Conservation (phyloP, 1,140 invertebrate genomes). For the Pseudomyrmex pallidus region DNA sequence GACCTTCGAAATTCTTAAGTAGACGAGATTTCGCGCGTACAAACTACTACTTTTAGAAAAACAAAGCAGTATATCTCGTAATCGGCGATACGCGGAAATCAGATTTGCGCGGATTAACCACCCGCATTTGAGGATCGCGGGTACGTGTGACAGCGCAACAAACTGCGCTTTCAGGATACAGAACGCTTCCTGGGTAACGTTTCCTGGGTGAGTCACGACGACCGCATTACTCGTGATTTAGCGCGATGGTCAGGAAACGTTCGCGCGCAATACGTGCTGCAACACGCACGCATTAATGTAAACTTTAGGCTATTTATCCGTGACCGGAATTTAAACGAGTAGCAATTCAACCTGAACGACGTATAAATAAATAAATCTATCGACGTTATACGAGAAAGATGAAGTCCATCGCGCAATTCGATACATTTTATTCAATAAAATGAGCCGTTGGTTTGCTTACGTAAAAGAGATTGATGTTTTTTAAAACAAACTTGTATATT, state of each 20-base stretch:
- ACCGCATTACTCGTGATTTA: slow-evolving; percentile 58
- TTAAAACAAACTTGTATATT: too few relatives aligned
- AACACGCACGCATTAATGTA: slow-evolving; percentile 38
- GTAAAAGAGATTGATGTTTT: background rate
- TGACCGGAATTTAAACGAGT: too few relatives aligned
- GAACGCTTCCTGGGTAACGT: slow-evolving; percentile 32
- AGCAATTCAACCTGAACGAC: slow-evolving; percentile 37
- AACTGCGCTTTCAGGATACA: slow-evolving; percentile 28
- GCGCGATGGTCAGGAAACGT: slow-evolving; percentile 45
- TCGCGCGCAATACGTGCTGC: slow-evolving; percentile 25
- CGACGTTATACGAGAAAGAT: slow-evolving; percentile 3
- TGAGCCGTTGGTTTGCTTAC: background rate
- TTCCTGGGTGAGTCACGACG: slow-evolving; percentile 41
- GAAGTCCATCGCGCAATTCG: background rate
- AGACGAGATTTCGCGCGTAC: background rate
- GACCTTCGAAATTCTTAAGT: background rate
- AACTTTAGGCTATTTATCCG: slow-evolving; percentile 52
- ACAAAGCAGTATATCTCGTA: background rate
- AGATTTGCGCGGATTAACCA: slow-evolving; percentile 2
- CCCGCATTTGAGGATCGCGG: background rate
- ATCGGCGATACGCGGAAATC: slow-evolving; percentile 11
- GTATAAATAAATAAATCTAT: slow-evolving; percentile 13
- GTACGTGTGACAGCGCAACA: slow-evolving; percentile 8
- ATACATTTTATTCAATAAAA: background rate
- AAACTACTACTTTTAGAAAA: background rate